Base-by-base conservation (phyloP, 2,888 invertebrate species). In the Harmothoe impar region DNA sequence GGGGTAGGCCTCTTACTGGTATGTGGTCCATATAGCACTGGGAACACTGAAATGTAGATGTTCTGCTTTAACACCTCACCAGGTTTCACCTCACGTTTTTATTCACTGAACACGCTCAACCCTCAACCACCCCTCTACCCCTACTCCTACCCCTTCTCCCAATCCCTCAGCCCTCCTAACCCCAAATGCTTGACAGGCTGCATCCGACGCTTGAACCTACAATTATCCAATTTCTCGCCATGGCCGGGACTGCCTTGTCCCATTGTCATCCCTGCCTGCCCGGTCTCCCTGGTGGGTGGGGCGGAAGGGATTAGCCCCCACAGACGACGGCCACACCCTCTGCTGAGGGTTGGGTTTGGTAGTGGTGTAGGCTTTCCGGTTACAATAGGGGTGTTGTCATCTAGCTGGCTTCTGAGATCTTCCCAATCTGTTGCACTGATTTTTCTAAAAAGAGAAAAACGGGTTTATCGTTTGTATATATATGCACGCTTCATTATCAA, bases 191-290 rank as follows among this genome's bases (percentile, higher is more conserved):
- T 10, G 12, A 52, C 12, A 15, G 17, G 12, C 62, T 62, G 62
- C 62, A 62, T 3, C 62, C 20, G 72, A 15, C 72, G 7, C 7
- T 72, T 72, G 72, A 72, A 72, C 72, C 72, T 29, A 29, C 72
- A 72, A 72, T 72, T 72, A 72, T 29, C 72, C 72, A 72, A 72
- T 72, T 72, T 72, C 72, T 72, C 72, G n/a, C 25, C 72, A 72
- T 29, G 3, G 15, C 72, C 25, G 5, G 15, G 72, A 15, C 15
- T 15, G 29, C 72, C 25, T 3, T 29, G 29, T 29, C 17, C 72
- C 17, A 72, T 72, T 72, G 62, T 62, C 62, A 62, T n/a, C 62
- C 62, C 20, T 1, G 3, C 20, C 20, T 3, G 20, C 62, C n/a
- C n/a, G 3, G 62, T 62, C 62, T n/a, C 43, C 43, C 3, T 43